Evolutionary conservation across 2,888 invertebrate genomes (phyloP), one percentile per base, ranked within the genome.

Genomic region (Schrankia costaestrigalis): DNA sequence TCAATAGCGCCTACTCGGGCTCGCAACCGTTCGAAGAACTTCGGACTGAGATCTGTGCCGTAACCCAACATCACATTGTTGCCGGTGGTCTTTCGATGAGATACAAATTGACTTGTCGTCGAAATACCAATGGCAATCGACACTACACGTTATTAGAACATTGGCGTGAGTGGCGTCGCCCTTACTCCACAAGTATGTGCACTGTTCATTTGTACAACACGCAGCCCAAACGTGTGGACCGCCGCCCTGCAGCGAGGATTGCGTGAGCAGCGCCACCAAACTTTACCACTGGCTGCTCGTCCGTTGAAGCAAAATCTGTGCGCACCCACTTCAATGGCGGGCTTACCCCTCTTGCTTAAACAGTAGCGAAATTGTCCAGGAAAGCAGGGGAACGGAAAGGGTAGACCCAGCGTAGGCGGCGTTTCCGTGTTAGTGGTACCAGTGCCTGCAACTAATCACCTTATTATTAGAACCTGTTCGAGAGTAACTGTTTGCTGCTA

Each of bases 301-400:
- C 86, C 87, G 56, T 88, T 86, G 61, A 85, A 86, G 57, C 86
- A 88, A 54, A 88, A 88, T 46, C 87, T 71, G 58, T 87, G 87
- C 15, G 87, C 85, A 27, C 86, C 87, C 39, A 87, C 83, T 55
- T 87, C 86, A 39, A 88, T 87, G 15, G 87, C 86, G 17, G 84
- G 85, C 58, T 86, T 86, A 15, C 87, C 88, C 2, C 87, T 74
- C 57, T 87, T 86, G 60, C 86, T 87, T 52, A 87, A 67, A 46
- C 87, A 87, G 66, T 88, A 87, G 2, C 86, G 82, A 47, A 87
- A 87, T 63, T 86, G 86, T 8, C 85, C 86, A 29, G 86, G 86
- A 42, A 86, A 84, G 56, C 85, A 86, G 8, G 86, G 86, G 45
- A 85, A 86, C 27, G 86, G 86, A 48, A 84, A 85, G 54, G 87